These are phyloP conservation scores for Melanchra persicariae DNA, from an alignment of 2,888 invertebrate species.

Conservation along the genomic window DNA sequence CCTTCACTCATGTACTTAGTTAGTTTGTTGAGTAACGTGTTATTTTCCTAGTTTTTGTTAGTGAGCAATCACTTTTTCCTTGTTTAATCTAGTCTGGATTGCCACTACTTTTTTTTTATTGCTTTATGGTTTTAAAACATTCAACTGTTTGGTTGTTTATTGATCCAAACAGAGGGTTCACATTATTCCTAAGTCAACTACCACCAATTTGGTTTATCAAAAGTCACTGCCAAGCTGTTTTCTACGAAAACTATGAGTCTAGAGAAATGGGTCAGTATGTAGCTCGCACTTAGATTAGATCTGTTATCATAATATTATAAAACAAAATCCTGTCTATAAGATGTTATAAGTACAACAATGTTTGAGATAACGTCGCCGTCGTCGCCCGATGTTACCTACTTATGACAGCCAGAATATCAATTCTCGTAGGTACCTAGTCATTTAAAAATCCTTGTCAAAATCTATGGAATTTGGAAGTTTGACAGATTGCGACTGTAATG, in stretches of 20 bases:
- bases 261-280: slow-evolving; percentile 43
- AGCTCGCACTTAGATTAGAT: slow-evolving; percentile 36
- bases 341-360: slow-evolving; percentile 20
- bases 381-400: slow-evolving; percentile 5
- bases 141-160: neutral
- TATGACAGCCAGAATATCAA: too few species aligned
- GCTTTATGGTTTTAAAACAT: neutral
- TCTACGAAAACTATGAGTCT: slow-evolving; percentile 29
- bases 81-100: neutral
- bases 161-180: neutral
- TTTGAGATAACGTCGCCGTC: slow-evolving; percentile 17
- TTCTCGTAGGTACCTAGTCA: too few species aligned
- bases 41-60: slow-evolving; percentile 16
- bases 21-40: neutral
- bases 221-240: slow-evolving; percentile 4
- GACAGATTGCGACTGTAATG: too few species aligned
- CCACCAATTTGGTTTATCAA: too few species aligned
- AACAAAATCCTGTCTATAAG: slow-evolving; percentile 25
- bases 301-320: slow-evolving; percentile 28
- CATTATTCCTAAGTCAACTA: neutral
- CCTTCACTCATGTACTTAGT: slow-evolving; percentile 4
- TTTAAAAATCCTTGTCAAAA: too few species aligned
- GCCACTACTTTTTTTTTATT: neutral
- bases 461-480: too few species aligned
- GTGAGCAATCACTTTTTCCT: neutral